Conservation (phyloP, 30 jellyfish, hydroid and myxozoan species). For the Pseudorhiza aurosa region DNA sequence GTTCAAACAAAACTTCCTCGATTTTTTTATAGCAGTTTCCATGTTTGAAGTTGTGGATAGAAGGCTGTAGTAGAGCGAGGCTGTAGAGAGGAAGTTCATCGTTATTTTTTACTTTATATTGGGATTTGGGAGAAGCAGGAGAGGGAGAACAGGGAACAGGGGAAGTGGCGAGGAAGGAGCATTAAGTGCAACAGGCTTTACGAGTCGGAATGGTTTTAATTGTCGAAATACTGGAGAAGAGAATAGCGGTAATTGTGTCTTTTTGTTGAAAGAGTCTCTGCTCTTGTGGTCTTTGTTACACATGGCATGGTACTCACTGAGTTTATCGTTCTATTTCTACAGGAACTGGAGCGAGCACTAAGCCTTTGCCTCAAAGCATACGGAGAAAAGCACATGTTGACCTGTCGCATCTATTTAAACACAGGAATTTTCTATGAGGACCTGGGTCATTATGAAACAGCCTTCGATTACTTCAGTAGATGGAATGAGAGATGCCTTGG, state of each 20-base stretch:
- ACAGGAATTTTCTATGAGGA: slow-evolving; percentile 60
- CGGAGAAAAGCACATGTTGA: slow-evolving; percentile 52
- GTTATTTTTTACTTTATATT: no score
- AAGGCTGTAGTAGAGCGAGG: no score
- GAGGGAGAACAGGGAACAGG: background rate
- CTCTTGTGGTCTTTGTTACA: no score
- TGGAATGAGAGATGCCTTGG: slow-evolving; percentile 47
- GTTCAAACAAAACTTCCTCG: no score
- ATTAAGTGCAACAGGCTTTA: no score
- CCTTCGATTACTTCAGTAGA: slow-evolving; percentile 38
- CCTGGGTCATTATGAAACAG: slow-evolving; percentile 10
- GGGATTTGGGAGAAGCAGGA: no score
- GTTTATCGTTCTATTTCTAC: background rate
- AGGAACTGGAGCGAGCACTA: slow-evolving; percentile 29
- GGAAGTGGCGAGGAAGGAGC: no score
- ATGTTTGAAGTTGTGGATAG: no score
- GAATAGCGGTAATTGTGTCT: background rate
- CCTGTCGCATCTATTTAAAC: slow-evolving; percentile 43
- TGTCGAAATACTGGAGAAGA: background rate
- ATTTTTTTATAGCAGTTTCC: no score
- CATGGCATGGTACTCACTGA: background rate
- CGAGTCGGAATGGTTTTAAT: no score
- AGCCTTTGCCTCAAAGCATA: slow-evolving; percentile 48
- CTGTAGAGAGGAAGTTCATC: no score
- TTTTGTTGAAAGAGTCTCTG: no score